Percentiles rank a stretch among this genome's conserved stretches.
These are phyloP conservation scores for Indri indri DNA, from an alignment of 2,113 vertebrate genomes.

Conservation along the genomic window DNA sequence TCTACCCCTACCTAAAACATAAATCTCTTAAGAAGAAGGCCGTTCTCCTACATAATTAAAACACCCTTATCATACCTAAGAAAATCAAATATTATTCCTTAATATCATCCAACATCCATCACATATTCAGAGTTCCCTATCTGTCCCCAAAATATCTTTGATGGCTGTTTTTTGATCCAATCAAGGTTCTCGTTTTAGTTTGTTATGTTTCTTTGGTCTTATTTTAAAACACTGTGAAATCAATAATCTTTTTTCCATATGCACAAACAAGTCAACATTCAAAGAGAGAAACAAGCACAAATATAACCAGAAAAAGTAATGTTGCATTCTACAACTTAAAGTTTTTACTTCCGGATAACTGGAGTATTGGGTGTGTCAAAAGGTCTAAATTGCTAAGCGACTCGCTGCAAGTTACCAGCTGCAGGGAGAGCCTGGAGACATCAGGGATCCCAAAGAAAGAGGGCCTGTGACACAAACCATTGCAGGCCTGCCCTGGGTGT, in stretches of 20 bases:
- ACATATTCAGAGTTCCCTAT: not conserved
- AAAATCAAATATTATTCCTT: not conserved
- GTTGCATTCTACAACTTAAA: not conserved
- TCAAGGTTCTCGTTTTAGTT: not conserved
- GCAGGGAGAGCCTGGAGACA: not conserved
- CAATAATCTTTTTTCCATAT: not conserved
- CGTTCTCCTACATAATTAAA: not conserved
- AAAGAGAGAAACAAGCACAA: not conserved
- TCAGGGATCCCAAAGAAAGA: not conserved
- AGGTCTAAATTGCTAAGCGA: not conserved
- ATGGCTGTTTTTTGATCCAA: not conserved
- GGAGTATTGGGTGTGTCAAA: not conserved
- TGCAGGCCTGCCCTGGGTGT: not conserved
- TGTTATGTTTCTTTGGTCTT: not conserved
- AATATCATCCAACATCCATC: not conserved
- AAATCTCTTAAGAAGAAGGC: not conserved
- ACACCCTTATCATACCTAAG: not conserved
- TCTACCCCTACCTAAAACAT: not conserved
- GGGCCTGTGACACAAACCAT: not conserved
- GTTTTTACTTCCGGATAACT: not conserved
- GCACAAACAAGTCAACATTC: not conserved
- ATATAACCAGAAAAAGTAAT: not conserved
- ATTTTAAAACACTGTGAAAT: not conserved
- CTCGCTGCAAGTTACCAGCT: not conserved
- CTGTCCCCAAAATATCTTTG: not conserved